Conservation (phyloP, 2,888 invertebrate genomes). For the Octonoba sinensis region DNA sequence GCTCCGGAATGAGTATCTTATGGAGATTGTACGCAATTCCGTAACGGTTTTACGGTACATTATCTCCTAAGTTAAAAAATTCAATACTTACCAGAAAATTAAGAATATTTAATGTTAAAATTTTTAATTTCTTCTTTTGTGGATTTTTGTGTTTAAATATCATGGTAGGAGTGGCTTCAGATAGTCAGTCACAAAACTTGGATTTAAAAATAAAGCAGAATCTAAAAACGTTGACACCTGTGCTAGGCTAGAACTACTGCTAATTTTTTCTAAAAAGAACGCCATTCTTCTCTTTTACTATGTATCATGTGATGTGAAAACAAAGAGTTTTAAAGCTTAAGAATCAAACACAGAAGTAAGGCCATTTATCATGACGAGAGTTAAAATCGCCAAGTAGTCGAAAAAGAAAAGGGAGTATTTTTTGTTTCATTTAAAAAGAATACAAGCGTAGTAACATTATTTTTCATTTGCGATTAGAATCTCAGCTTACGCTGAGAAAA, state of each 20-base stretch:
- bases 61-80: too few relatives aligned
- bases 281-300: slow-evolving; percentile 6
- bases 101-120: too few relatives aligned
- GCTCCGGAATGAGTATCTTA: too few relatives aligned
- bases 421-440: slow-evolving; percentile 1
- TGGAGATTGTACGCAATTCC: too few relatives aligned
- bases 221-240: too few relatives aligned
- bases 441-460: slow-evolving; percentile 9
- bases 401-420: slow-evolving; percentile 2
- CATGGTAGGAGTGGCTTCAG: slow-evolving; percentile 24
- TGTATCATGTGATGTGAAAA: slow-evolving; percentile 28
- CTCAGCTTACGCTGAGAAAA: not conserved
- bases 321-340: slow-evolving; percentile 26
- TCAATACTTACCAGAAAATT: too few relatives aligned
- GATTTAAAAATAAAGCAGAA: too few relatives aligned
- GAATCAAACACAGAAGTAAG: slow-evolving; percentile 37
- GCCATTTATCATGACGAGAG: slow-evolving; percentile 38
- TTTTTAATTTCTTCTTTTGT: too few relatives aligned
- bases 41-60: too few relatives aligned
- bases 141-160: slow-evolving; percentile 1
- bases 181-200: slow-evolving; percentile 23
- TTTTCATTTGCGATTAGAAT: slow-evolving; percentile 17
- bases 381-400: slow-evolving; percentile 33
- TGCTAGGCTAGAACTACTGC: too few relatives aligned
- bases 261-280: not conserved